phyloP scores from a whole-genome alignment of 2,888 invertebrate genomes.

The Dryocosmus kuriphilus region DNA sequence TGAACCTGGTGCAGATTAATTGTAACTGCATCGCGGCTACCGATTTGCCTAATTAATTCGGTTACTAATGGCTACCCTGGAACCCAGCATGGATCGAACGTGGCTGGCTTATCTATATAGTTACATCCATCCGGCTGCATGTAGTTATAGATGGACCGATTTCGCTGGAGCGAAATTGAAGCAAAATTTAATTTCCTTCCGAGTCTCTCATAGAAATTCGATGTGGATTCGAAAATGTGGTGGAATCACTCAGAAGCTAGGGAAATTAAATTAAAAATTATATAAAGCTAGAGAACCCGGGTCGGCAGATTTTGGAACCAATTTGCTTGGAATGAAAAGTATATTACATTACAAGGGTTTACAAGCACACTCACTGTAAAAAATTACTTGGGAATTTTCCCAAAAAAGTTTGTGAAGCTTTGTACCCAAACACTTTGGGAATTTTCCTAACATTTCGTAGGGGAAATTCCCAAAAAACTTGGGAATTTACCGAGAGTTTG shows the following conservation, averaged over 20 bases:
- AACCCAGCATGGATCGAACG: conserved; percentile 54
- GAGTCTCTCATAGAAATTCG: conserved; percentile 44
- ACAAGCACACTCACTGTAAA: too few species aligned
- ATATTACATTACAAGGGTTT: too few species aligned
- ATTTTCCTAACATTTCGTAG: too few species aligned
- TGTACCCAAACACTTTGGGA: too few species aligned
- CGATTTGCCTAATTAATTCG: conserved; percentile 77
- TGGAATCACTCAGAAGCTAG: conserved; percentile 31
- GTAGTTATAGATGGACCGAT: conserved; percentile 28
- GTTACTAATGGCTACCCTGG: conserved; percentile 71
- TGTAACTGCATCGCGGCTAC: conserved; percentile 75
- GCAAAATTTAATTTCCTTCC: conserved; percentile 53
- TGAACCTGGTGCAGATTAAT: conserved; percentile 74
- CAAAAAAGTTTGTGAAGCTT: too few species aligned
- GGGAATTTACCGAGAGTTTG: too few species aligned
- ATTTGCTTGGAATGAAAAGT: background rate
- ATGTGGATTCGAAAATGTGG: conserved; percentile 34
- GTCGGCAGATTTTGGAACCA: background rate
- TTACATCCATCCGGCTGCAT: conserved; percentile 33
- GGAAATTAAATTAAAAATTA: conserved; percentile 40
- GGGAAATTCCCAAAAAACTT: too few species aligned
- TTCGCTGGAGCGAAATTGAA: conserved; percentile 43
- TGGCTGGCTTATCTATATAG: conserved; percentile 40
- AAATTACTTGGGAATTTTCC: too few species aligned
- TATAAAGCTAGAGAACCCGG: background rate